These are phyloP conservation scores for Pimpla rufipes DNA, from an alignment of 2,888 invertebrate species.

Conservation along the genomic window DNA sequence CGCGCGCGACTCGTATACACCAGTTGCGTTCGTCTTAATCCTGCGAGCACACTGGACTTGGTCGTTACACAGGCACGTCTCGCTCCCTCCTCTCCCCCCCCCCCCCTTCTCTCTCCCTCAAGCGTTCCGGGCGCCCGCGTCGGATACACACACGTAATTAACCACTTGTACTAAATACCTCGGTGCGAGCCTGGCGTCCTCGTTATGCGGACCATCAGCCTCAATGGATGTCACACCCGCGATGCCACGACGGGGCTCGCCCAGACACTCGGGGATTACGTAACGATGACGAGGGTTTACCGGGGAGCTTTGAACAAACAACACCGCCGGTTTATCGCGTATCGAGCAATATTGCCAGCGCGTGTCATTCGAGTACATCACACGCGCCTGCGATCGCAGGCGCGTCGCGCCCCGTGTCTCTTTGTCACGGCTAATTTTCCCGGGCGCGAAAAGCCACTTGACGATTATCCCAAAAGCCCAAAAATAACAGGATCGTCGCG, in stretches of 20 bases:
- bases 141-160: conserved; percentile 45
- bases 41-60: conserved; percentile 11
- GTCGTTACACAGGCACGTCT: conserved; percentile 1
- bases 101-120: neutral
- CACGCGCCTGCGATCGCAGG: too few species aligned
- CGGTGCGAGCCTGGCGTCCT: conserved; percentile 30
- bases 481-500: too few species aligned
- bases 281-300: conserved; percentile 11
- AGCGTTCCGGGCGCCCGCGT: too few species aligned
- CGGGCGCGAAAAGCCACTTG: too few species aligned
- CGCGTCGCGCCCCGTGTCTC: too few species aligned
- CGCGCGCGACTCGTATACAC: conserved; percentile 27
- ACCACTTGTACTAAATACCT: conserved; percentile 59
- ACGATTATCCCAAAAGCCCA: too few species aligned
- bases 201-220: conserved; percentile 62
- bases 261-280: neutral
- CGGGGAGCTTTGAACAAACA: neutral
- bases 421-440: too few species aligned
- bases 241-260: conserved; percentile 24
- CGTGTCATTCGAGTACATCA: neutral
- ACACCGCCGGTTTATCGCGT: neutral
- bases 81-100: too few species aligned
- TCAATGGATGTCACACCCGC: conserved; percentile 43
- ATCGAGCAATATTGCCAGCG: conserved; percentile 8
- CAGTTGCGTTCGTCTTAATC: conserved; percentile 67